A percentile compares a stretch with the other conserved stretches of the same genome.
Evolutionary conservation across 2,888 invertebrate genomes (phyloP).

Genomic region (Parelbella ahira): DNA sequence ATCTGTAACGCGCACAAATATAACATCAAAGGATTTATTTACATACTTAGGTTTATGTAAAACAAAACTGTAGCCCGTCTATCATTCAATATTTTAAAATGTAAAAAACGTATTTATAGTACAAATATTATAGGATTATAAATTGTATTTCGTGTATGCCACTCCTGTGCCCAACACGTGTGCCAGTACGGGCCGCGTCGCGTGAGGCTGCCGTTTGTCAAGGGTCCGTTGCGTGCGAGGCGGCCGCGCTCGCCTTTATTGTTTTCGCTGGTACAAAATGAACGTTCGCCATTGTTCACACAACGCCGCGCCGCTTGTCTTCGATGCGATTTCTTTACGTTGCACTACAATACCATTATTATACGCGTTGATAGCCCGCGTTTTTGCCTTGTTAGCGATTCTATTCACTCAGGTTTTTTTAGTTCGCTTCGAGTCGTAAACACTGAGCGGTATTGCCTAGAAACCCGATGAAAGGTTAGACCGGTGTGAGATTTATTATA

Average conservation of each 20-base stretch:
- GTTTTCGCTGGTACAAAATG: conserved; percentile 64
- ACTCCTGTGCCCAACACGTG: background rate
- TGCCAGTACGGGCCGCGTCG: conserved; percentile 31
- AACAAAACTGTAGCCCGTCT: too few relatives aligned
- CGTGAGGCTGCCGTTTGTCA: conserved; percentile 62
- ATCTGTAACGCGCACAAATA: too few relatives aligned
- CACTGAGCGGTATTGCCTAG: conserved; percentile 35
- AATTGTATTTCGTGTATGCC: too few relatives aligned
- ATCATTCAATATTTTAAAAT: too few relatives aligned
- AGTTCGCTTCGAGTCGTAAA: conserved; percentile 37
- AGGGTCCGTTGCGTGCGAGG: conserved; percentile 63
- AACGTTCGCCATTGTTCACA: conserved; percentile 63
- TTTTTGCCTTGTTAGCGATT: conserved; percentile 56
- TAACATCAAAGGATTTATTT: too few relatives aligned
- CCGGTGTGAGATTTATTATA: background rate
- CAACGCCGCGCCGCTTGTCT: conserved; percentile 43
- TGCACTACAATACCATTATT: conserved; percentile 53
- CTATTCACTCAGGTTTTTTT: conserved; percentile 51
- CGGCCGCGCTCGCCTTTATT: conserved; percentile 69
- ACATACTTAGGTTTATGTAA: too few relatives aligned
- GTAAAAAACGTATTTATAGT: too few relatives aligned
- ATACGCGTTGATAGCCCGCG: conserved; percentile 45
- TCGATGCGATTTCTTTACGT: conserved; percentile 38
- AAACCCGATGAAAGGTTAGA: conserved; percentile 36
- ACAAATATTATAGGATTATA: too few relatives aligned